A percentile compares a stretch with the other conserved stretches of the same genome.
Evolutionary conservation across 2,888 invertebrate species (phyloP).

Genomic region (Trissolcus brochymenae): DNA sequence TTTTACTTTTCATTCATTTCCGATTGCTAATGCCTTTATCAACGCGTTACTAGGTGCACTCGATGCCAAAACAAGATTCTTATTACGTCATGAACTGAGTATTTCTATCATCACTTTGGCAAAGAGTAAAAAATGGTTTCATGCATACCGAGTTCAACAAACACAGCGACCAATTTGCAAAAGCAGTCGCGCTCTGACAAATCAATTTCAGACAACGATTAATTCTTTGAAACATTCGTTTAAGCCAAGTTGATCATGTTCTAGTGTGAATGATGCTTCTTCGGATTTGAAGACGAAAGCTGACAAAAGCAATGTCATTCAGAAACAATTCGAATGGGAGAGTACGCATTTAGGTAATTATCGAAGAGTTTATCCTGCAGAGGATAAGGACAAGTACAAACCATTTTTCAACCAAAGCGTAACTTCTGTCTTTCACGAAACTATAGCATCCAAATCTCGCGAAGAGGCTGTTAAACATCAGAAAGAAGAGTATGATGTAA

Average conservation of each 20-base stretch:
- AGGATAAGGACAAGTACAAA: slow-evolving; percentile 81
- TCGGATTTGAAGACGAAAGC: slow-evolving; percentile 48
- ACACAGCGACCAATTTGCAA: slow-evolving; percentile 35
- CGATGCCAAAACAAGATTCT: slow-evolving; percentile 74
- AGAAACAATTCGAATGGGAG: slow-evolving; percentile 83
- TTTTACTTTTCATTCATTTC: slow-evolving; percentile 21
- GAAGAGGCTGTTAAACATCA: slow-evolving; percentile 85
- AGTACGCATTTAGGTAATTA: slow-evolving; percentile 87
- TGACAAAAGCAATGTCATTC: slow-evolving; percentile 65
- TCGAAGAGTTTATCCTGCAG: slow-evolving; percentile 83
- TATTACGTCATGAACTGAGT: slow-evolving; percentile 51
- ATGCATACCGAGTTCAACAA: slow-evolving; percentile 16
- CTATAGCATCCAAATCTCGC: slow-evolving; percentile 86
- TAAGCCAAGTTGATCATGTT: slow-evolving; percentile 19
- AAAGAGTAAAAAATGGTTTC: slow-evolving; percentile 49
- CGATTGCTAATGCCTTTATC: not conserved
- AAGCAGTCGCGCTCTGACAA: slow-evolving; percentile 39
- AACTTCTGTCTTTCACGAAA: slow-evolving; percentile 85
- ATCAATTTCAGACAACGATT: not conserved
- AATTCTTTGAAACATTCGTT: not conserved
- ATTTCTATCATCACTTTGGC: slow-evolving; percentile 52
- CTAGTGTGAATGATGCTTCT: slow-evolving; percentile 42
- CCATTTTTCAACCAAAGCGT: slow-evolving; percentile 86
- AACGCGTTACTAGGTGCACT: slow-evolving; percentile 78
- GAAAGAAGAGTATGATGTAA: slow-evolving; percentile 82